A percentile compares a stretch with the other conserved stretches of the same genome.
These are phyloP conservation scores for Euplexia lucipara DNA, from an alignment of 2,888 invertebrate genomes.

Conservation along the genomic window DNA sequence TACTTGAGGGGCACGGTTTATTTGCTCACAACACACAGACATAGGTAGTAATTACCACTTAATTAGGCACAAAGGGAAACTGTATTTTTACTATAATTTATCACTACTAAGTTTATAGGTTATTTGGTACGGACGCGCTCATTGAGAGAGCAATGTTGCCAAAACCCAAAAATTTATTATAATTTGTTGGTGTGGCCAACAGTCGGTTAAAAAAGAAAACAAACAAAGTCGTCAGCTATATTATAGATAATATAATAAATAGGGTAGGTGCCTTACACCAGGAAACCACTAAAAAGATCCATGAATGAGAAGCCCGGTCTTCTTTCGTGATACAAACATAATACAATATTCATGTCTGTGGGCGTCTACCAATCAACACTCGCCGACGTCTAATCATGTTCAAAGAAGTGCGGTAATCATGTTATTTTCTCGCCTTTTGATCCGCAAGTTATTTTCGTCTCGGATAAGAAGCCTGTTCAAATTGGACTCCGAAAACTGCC, in stretches of 20 bases:
- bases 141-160: too few species aligned
- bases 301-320: background rate
- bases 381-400: constrained; percentile 24
- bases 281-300: background rate
- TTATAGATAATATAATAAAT: background rate
- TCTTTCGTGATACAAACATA: background rate
- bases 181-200: too few species aligned
- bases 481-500: constrained; percentile 7
- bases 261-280: background rate
- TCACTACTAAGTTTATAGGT: too few species aligned
- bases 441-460: constrained; percentile 36
- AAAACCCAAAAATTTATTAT: too few species aligned
- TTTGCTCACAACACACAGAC: too few species aligned
- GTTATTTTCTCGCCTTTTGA: constrained; percentile 36
- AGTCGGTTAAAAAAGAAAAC: too few species aligned
- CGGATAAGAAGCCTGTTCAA: constrained; percentile 15
- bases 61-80: too few species aligned
- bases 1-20: too few species aligned
- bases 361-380: constrained; percentile 17
- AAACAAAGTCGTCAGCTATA: too few species aligned
- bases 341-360: background rate
- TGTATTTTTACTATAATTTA: too few species aligned
- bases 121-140: too few species aligned
- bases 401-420: constrained; percentile 39
- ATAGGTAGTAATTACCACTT: too few species aligned